These are phyloP conservation scores for Oreochromis grahami DNA, from an alignment of 2,797 vertebrate genomes.

Conservation along the genomic window DNA sequence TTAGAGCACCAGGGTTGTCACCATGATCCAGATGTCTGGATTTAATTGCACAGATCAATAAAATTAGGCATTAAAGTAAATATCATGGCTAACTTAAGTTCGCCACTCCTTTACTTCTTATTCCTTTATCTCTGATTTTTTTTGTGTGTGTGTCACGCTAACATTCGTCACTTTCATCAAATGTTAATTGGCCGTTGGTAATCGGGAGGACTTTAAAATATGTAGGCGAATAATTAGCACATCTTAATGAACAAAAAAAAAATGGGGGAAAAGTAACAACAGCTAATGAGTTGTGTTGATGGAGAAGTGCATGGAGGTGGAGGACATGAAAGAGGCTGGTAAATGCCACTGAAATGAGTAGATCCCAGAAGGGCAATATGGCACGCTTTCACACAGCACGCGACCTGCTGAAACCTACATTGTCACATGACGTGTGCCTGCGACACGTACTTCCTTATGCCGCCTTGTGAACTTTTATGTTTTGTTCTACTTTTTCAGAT, in stretches of 20 bases:
- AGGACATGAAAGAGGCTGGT: conserved; percentile 73
- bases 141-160: conserved; percentile 40
- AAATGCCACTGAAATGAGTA: conserved; percentile 71
- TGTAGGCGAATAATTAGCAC: conserved; percentile 81
- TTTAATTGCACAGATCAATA: conserved; percentile 30
- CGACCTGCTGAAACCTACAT: neutral
- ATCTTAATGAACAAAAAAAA: conserved; percentile 78
- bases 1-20: conserved; percentile 14
- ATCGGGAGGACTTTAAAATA: conserved; percentile 69
- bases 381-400: conserved; percentile 28
- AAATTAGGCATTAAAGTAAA: conserved; percentile 48
- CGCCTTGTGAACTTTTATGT: neutral
- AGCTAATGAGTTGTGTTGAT: conserved; percentile 73
- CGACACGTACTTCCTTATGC: neutral
- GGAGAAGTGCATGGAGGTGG: conserved; percentile 67
- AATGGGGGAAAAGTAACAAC: conserved; percentile 60
- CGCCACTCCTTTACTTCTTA: neutral
- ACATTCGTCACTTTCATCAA: conserved; percentile 63
- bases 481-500: neutral
- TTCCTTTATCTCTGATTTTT: conserved; percentile 43
- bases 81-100: conserved; percentile 17
- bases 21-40: conserved; percentile 9
- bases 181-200: conserved; percentile 75
- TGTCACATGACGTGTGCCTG: neutral
- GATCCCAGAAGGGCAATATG: conserved; percentile 53